A percentile compares a stretch with the other conserved stretches of the same genome.
Evolutionary conservation across 2,113 vertebrate genomes (phyloP).

Genomic region (Ivindomyrus marchei): DNA sequence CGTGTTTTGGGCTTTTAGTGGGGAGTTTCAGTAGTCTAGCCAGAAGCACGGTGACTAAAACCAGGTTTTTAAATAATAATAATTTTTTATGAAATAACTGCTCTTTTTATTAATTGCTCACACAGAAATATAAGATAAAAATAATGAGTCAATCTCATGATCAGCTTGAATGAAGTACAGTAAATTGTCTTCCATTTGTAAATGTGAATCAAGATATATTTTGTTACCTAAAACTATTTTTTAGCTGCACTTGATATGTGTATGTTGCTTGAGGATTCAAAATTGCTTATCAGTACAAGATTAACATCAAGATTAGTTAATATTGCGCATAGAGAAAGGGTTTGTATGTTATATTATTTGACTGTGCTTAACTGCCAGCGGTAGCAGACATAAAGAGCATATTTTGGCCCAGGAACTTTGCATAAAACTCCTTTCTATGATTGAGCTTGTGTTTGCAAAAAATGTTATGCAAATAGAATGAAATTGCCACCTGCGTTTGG

Average conservation of each 20-base stretch:
- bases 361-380: background rate
- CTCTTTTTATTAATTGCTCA: background rate
- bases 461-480: conserved; percentile 12
- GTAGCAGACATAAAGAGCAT: background rate
- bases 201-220: background rate
- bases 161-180: background rate
- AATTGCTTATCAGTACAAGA: background rate
- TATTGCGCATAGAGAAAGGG: background rate
- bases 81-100: background rate
- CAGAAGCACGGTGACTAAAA: background rate
- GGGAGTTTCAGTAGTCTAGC: background rate
- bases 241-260: background rate
- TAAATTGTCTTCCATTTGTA: background rate
- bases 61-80: background rate
- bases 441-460: background rate
- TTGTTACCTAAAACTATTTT: background rate
- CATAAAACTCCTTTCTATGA: background rate
- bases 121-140: background rate
- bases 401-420: background rate
- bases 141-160: background rate
- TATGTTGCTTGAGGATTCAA: background rate
- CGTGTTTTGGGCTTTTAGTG: background rate
- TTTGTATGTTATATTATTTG: background rate
- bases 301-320: background rate
- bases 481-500: conserved; percentile 14